These are phyloP conservation scores for Tetramorium parvispinum DNA, from an alignment of 1,140 invertebrate genomes.

Conservation along the genomic window DNA sequence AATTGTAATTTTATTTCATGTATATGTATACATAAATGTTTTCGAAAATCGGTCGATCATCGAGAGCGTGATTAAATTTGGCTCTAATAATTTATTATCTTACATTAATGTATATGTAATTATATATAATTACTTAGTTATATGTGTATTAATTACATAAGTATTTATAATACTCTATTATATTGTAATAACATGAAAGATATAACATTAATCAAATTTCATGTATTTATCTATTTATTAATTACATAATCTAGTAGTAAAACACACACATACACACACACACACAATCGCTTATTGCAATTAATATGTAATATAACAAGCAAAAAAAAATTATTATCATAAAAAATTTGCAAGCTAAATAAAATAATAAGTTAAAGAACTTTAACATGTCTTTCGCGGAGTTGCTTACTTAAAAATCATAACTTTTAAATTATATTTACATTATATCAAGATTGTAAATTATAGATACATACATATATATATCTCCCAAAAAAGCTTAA, in stretches of 20 bases:
- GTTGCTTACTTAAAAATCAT: background rate
- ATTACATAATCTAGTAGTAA: background rate
- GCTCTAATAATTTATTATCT: slow-evolving; percentile 64
- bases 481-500: slow-evolving; percentile 8
- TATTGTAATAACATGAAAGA: slow-evolving; percentile 7
- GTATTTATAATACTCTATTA: background rate
- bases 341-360: slow-evolving; percentile 9
- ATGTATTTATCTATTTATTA: background rate
- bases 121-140: slow-evolving; percentile 1
- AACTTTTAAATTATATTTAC: slow-evolving; percentile 20
- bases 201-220: background rate
- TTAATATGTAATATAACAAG: background rate
- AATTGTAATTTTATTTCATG: slow-evolving; percentile 31
- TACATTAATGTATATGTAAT: slow-evolving; percentile 23
- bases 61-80: slow-evolving; percentile 54
- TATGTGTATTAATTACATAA: slow-evolving; percentile 43
- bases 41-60: background rate
- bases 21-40: background rate
- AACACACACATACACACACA: no score
- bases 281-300: background rate
- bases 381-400: background rate
- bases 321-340: background rate
- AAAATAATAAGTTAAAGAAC: background rate
- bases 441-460: slow-evolving; percentile 50
- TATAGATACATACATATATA: slow-evolving; percentile 23